Percentiles rank a stretch among this genome's conserved stretches.
These are phyloP conservation scores for Ectobius pallidus DNA, from an alignment of 2,888 invertebrate species.

Conservation along the genomic window DNA sequence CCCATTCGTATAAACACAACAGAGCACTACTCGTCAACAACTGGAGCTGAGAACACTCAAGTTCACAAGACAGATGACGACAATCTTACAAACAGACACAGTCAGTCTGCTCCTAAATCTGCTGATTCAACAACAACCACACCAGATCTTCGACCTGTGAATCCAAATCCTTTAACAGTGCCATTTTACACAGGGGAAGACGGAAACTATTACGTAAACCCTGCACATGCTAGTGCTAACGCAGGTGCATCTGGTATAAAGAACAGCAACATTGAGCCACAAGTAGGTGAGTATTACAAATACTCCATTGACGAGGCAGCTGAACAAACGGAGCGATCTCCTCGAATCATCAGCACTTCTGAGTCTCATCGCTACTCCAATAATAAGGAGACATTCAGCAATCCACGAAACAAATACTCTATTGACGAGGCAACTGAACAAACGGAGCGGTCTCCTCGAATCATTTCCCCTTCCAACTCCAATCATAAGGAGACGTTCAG, in stretches of 20 bases:
- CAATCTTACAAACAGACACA: no score
- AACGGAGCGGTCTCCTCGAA: background rate
- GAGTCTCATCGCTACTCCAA: background rate
- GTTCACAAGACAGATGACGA: no score
- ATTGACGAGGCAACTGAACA: background rate
- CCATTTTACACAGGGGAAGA: conserved; percentile 38
- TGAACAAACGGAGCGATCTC: background rate
- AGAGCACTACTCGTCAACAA: no score
- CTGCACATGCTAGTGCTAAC: conserved; percentile 1
- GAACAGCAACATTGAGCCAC: background rate
- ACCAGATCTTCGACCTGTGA: background rate
- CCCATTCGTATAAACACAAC: no score
- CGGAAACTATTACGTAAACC: conserved; percentile 32
- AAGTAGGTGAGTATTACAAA: background rate
- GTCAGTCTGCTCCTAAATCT: no score
- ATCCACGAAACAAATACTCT: conserved; percentile 2
- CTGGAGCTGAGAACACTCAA: no score
- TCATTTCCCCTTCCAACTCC: background rate
- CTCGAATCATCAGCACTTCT: background rate
- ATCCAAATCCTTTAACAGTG: conserved; percentile 38
- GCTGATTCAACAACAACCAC: conserved; percentile 10
- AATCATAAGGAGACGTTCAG: background rate
- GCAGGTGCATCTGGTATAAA: background rate
- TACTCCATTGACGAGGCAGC: background rate
- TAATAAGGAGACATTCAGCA: background rate